A percentile compares a stretch with the other conserved stretches of the same genome.
These are phyloP conservation scores for Labroides dimidiatus DNA, from an alignment of 2,797 vertebrate species.

Conservation along the genomic window DNA sequence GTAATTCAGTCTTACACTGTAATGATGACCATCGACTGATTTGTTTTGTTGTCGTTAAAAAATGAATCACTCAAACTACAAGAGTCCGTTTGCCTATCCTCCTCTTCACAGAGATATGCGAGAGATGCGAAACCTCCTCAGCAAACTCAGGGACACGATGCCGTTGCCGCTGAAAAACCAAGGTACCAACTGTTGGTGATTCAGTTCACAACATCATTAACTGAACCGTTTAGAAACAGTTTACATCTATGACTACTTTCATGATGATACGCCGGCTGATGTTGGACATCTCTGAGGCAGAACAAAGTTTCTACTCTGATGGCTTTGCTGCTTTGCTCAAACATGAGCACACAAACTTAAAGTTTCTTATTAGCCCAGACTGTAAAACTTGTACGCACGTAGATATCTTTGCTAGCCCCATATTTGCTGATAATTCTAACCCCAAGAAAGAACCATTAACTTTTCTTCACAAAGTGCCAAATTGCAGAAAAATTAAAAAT, in stretches of 20 bases:
- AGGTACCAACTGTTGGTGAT: constrained; percentile 79
- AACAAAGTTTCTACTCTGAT: too few relatives aligned
- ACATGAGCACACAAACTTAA: too few relatives aligned
- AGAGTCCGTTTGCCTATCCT: neutral
- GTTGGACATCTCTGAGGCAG: neutral
- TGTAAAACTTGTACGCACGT: too few relatives aligned
- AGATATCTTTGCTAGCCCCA: too few relatives aligned
- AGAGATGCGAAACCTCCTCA: constrained; percentile 98
- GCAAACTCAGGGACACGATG: constrained; percentile 99
- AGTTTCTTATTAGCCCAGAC: too few relatives aligned
- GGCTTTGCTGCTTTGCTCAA: too few relatives aligned
- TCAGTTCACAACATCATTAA: neutral
- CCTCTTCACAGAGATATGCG: constrained; percentile 90
- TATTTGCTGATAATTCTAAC: too few relatives aligned
- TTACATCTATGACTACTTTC: neutral
- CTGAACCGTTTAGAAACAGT: neutral
- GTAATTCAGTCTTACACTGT: neutral
- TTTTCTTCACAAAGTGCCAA: too few relatives aligned
- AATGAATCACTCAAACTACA: neutral
- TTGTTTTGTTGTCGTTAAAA: neutral
- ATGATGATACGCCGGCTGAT: neutral
- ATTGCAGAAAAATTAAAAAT: too few relatives aligned
- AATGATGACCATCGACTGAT: neutral
- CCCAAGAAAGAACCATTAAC: too few relatives aligned
- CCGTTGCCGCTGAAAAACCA: constrained; percentile 98